Conservation (phyloP, 2,113 vertebrate species). For the Odontophorus gujanensis region DNA sequence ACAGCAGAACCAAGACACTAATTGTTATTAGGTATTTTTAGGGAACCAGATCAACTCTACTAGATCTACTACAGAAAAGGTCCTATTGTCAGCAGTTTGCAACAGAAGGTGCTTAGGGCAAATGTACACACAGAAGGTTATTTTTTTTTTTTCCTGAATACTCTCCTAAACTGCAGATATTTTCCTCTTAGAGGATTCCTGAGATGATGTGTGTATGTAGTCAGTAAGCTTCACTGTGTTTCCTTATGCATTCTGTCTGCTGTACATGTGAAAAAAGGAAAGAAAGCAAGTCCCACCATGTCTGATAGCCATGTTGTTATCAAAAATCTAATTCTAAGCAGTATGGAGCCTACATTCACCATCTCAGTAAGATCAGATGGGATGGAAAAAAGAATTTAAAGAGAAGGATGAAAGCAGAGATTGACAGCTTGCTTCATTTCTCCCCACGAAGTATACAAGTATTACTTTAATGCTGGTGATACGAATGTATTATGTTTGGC, state of each 20-base stretch:
- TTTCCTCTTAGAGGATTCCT: neutral
- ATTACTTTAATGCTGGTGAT: neutral
- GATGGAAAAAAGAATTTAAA: neutral
- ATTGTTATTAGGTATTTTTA: neutral
- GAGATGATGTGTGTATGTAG: neutral
- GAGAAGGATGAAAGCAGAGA: neutral
- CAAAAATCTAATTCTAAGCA: neutral
- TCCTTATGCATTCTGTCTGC: neutral
- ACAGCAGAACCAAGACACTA: neutral
- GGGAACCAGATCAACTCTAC: neutral
- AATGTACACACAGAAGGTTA: neutral
- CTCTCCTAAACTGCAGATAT: neutral
- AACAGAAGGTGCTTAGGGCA: neutral
- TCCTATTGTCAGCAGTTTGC: neutral
- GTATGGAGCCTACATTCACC: neutral
- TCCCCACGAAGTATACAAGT: neutral
- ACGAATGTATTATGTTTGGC: neutral
- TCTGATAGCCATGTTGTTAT: fast-evolving
- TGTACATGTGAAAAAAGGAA: neutral
- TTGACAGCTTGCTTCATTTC: fast-evolving
- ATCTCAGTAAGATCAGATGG: neutral
- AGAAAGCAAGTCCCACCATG: neutral
- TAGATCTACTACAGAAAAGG: neutral
- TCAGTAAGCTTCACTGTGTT: neutral
- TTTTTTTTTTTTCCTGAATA: neutral